These are phyloP conservation scores for Peromyscus attwateri DNA, from an alignment of 2,797 vertebrate species.

Conservation along the genomic window DNA sequence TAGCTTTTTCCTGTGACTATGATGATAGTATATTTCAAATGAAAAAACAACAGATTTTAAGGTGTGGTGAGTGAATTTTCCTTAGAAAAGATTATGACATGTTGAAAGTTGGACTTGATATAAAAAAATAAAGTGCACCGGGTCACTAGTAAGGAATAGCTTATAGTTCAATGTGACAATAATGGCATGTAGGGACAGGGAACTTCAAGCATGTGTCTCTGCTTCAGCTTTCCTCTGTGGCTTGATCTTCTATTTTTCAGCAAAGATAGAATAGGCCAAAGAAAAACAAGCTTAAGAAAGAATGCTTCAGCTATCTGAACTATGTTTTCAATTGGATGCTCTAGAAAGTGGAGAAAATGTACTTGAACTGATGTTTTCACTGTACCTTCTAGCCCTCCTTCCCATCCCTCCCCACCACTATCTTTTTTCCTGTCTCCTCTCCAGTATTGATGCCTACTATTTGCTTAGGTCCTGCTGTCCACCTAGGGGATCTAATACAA, in stretches of 20 bases:
- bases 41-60: background rate
- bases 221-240: background rate
- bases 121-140: background rate
- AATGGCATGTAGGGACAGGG: background rate
- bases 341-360: background rate
- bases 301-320: background rate
- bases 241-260: background rate
- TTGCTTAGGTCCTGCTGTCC: background rate
- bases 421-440: background rate
- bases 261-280: background rate
- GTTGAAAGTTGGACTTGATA: background rate
- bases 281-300: background rate
- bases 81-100: background rate
- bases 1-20: background rate
- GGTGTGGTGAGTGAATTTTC: background rate
- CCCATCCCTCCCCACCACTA: too few relatives aligned
- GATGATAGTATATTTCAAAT: background rate
- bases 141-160: background rate
- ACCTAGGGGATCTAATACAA: background rate
- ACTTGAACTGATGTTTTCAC: background rate
- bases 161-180: background rate
- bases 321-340: background rate
- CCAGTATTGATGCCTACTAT: background rate
- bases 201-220: background rate
- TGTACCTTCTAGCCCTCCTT: background rate